Base-by-base conservation (phyloP, 2,888 invertebrate genomes). In the Tanytarsus gracilentus region DNA sequence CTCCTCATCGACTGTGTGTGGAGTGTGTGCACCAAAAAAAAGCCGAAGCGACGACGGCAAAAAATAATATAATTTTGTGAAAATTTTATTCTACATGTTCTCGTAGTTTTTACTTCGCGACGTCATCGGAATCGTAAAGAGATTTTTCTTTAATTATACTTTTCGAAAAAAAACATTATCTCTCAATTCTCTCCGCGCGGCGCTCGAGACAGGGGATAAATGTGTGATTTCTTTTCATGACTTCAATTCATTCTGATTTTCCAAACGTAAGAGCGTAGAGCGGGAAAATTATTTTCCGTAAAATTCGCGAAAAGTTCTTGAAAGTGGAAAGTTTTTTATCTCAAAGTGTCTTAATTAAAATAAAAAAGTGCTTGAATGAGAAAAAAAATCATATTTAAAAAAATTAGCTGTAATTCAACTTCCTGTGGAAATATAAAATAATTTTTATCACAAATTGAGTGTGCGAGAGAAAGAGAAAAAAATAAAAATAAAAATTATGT, bases 161-260 rank as follows among this genome's bases (percentile, higher is more conserved):
- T 11, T 26, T 14, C 25, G 14, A n/a, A 25, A 44, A 21, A 8
- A 52, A 56, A 56, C 21, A 23, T 40, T 56, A 26, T 56, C 40
- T 40, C 25, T 56, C 21, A 16, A 21, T n/a, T 51, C 51, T 51
- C 27, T 27, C 26, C 8, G 14, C 50, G 36, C 16, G 30, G 16
- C 23, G 36, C 48, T 8, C 11, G 21, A 4, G 48, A n/a, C 18
- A 48, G 48, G 23, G 26, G 40, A 56, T 40, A 53, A 56, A 56
- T 53, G 30, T 53, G 36, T 53, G 36, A 53, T 53, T 53, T 36
- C 53, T 53, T 51, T 44, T 51, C 29, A 21, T 30, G 29, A 30
- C 51, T 30, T 30, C 21, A 26, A 21, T 44, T 56, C 40, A 56
- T 56, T 56, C 56, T 27, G 56, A 40, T 56, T 56, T 56, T 56